Evolutionary conservation across 2,113 vertebrate species (phyloP).

Genomic region (Echinops telfairi): DNA sequence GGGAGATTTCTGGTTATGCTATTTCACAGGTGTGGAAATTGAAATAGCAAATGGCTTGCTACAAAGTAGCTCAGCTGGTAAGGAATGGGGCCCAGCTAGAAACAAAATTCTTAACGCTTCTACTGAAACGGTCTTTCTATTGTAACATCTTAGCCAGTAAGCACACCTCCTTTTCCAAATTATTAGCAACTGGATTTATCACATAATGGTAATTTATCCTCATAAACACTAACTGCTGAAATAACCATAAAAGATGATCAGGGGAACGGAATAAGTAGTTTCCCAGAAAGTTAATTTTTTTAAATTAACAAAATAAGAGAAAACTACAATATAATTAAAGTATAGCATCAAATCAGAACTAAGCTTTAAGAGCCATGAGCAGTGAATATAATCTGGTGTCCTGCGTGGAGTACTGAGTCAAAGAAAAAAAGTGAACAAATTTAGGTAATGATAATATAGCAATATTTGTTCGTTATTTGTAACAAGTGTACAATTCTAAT

Average conservation of each 20-base stretch:
- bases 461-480: neutral
- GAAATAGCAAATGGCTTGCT: neutral
- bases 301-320: neutral
- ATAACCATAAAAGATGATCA: neutral
- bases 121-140: neutral
- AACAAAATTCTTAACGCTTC: neutral
- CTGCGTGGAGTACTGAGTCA: neutral
- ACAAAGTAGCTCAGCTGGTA: neutral
- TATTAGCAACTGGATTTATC: constrained; percentile 19
- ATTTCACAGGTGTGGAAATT: neutral
- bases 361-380: neutral
- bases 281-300: neutral
- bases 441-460: neutral
- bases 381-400: neutral
- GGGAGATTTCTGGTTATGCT: neutral
- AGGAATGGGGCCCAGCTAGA: neutral
- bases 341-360: neutral
- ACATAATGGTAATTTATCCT: neutral
- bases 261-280: neutral
- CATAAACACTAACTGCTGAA: neutral
- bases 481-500: neutral
- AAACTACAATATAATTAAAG: constrained; percentile 40
- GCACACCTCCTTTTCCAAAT: neutral
- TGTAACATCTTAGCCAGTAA: neutral
- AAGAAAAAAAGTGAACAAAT: neutral